Evolutionary conservation across 2,113 vertebrate genomes (phyloP).

Genomic region (Chunga burmeisteri): DNA sequence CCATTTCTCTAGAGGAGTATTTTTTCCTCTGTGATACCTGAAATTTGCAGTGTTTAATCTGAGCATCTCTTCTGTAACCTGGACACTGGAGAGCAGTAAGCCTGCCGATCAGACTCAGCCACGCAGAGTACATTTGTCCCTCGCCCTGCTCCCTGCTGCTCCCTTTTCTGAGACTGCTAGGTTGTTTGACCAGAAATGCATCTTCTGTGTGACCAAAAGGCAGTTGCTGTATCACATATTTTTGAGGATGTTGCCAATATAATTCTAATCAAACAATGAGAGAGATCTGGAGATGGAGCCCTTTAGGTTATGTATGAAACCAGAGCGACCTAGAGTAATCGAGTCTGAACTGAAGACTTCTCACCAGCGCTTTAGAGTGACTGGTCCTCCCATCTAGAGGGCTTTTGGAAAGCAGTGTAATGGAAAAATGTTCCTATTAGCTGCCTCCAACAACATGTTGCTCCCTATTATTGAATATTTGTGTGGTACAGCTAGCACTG

Average conservation of each 20-base stretch:
- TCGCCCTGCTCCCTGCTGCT: background rate
- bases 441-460: background rate
- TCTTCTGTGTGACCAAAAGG: background rate
- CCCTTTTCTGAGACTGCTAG: background rate
- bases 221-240: background rate
- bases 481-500: too few relatives aligned
- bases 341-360: background rate
- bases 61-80: background rate
- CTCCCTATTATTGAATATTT: background rate
- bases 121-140: background rate
- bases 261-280: background rate
- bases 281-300: background rate
- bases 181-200: background rate
- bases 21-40: background rate
- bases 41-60: background rate
- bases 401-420: background rate
- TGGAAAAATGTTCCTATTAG: background rate
- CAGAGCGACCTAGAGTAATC: background rate
- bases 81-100: background rate
- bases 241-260: background rate
- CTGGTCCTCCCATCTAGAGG: fast-evolving
- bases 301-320: background rate
- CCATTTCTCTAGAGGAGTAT: background rate
- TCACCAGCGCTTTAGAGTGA: background rate
- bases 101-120: background rate